A percentile compares a stretch with the other conserved stretches of the same genome.
Conservation (phyloP, 2,113 vertebrate species). For the Rhineura floridana region DNA sequence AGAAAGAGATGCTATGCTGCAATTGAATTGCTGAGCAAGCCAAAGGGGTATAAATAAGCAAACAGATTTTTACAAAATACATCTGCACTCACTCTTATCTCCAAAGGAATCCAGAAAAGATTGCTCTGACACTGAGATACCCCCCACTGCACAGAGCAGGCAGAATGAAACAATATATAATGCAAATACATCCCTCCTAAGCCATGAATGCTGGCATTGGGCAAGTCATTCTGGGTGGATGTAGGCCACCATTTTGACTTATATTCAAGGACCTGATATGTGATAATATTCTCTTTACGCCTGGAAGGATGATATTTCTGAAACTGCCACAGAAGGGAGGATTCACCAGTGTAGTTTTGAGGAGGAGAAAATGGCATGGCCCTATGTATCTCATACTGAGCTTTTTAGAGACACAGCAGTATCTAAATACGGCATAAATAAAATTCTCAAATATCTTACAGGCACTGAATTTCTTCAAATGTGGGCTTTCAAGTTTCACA, state of each 20-base stretch:
- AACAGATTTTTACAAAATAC: not conserved
- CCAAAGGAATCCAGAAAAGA: not conserved
- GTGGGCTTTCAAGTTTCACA: no score
- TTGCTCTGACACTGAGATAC: no score
- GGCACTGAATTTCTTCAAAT: no score
- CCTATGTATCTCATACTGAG: no score
- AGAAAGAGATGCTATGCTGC: not conserved
- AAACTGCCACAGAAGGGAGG: not conserved
- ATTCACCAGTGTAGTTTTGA: not conserved
- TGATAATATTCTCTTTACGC: no score
- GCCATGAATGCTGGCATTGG: not conserved
- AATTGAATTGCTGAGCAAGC: not conserved
- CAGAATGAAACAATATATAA: not conserved
- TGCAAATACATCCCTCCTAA: not conserved
- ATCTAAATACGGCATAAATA: not conserved
- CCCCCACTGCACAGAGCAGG: not conserved
- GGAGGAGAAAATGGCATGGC: not conserved
- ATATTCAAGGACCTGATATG: not conserved
- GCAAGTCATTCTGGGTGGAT: not conserved
- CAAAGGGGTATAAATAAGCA: not conserved
- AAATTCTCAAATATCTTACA: no score
- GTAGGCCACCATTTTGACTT: not conserved
- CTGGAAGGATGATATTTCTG: not conserved
- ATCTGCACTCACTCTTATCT: not conserved
- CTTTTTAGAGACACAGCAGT: not conserved